These are phyloP conservation scores for Dasyurus viverrinus DNA, from an alignment of 2,113 vertebrate species.

Conservation along the genomic window DNA sequence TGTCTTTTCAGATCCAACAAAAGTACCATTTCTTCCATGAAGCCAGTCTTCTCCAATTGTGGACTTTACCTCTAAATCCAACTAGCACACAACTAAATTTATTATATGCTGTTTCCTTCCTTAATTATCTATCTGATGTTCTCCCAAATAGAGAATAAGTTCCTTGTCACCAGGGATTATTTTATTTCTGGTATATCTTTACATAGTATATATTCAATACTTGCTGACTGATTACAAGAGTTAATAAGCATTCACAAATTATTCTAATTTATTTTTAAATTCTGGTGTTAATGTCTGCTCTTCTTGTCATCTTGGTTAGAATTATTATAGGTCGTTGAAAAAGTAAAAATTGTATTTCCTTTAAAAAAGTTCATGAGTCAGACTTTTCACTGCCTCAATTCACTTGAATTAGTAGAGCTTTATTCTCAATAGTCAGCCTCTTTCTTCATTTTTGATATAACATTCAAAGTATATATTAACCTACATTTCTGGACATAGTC, in stretches of 20 bases:
- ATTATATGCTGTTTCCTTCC: not conserved
- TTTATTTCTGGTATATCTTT: not conserved
- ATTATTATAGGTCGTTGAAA: not conserved
- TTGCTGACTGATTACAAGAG: not conserved
- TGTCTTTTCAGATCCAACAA: not conserved
- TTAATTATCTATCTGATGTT: not conserved
- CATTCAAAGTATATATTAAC: not conserved
- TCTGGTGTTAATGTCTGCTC: not conserved
- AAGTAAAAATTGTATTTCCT: not conserved
- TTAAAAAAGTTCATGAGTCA: not conserved
- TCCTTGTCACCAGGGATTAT: not conserved
- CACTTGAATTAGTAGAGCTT: constrained; percentile 18
- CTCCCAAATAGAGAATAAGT: not conserved
- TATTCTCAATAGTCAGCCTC: not conserved
- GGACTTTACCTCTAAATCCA: not conserved
- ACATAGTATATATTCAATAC: not conserved
- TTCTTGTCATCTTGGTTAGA: not conserved
- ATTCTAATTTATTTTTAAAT: not conserved
- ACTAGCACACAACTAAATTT: not conserved
- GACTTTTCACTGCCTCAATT: not conserved
- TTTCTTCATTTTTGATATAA: not conserved
- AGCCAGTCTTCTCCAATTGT: not conserved
- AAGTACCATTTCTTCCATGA: not conserved
- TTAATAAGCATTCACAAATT: not conserved
- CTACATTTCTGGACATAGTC: not conserved